A percentile compares a stretch with the other conserved stretches of the same genome.
Evolutionary conservation across 2,797 vertebrate species (phyloP).

Genomic region (Sebastes taczanowskii): DNA sequence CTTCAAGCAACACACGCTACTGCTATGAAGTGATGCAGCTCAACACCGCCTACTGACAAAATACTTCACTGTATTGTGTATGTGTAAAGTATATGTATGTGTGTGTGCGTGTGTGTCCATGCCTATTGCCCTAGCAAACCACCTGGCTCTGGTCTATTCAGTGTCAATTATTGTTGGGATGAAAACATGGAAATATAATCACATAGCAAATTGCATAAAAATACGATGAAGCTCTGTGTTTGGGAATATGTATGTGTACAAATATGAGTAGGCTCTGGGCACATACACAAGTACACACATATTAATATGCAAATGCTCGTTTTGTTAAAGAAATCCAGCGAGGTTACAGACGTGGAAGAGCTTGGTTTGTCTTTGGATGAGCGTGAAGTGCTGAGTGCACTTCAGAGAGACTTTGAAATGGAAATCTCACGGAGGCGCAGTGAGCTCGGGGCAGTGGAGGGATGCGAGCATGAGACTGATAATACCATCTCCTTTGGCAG

Average conservation of each 20-base stretch:
- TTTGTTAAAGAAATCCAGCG: slow-evolving; percentile 31
- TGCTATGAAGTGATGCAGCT: slow-evolving; percentile 50
- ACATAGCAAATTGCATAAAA: not conserved
- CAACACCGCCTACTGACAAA: slow-evolving; percentile 62
- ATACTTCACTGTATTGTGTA: slow-evolving; percentile 6
- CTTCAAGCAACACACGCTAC: slow-evolving; percentile 58
- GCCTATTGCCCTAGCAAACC: slow-evolving; percentile 1
- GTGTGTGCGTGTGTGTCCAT: not conserved
- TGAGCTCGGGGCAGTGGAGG: slow-evolving; percentile 45
- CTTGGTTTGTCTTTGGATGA: slow-evolving; percentile 19
- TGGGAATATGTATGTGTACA: not conserved
- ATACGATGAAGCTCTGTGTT: not conserved
- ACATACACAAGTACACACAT: not conserved
- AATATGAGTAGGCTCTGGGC: not conserved
- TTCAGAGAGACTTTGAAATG: slow-evolving; percentile 66
- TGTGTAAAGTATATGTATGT: not conserved
- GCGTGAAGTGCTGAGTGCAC: slow-evolving; percentile 47
- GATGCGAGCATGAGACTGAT: slow-evolving; percentile 45
- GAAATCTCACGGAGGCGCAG: slow-evolving; percentile 43
- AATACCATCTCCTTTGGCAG: slow-evolving; percentile 60
- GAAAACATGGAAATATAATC: slow-evolving; percentile 20
- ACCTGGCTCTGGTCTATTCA: slow-evolving; percentile 20
- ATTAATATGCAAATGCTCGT: slow-evolving; percentile 5
- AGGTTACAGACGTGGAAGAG: slow-evolving; percentile 8
- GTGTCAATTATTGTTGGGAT: slow-evolving; percentile 5